phyloP scores from a whole-genome alignment of 92 coral and sea anemone genomes.

The Epizoanthus illoricatus region DNA sequence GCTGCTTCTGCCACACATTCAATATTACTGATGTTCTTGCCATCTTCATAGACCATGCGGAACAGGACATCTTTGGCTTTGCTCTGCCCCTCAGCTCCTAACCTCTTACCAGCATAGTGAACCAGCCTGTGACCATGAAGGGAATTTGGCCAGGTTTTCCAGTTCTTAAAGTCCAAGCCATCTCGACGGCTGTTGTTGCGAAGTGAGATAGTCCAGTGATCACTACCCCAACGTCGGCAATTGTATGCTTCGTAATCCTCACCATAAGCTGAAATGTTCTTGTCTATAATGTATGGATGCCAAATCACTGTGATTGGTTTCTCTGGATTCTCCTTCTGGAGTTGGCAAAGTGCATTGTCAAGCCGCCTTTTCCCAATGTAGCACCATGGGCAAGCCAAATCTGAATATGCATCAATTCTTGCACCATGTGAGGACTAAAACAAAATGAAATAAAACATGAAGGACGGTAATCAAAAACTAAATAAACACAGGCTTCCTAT shows the following conservation, averaged over 20 bases:
- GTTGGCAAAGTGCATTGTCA: slow-evolving; percentile 66
- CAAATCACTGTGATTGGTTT: slow-evolving; percentile 52
- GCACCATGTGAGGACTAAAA: slow-evolving; percentile 17
- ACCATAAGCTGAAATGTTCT: slow-evolving; percentile 62
- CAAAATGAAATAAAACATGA: background rate
- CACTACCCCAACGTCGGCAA: slow-evolving; percentile 72
- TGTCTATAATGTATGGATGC: slow-evolving; percentile 86
- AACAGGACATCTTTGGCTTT: slow-evolving; percentile 72
- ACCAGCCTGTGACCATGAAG: slow-evolving; percentile 74
- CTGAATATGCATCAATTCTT: slow-evolving; percentile 69
- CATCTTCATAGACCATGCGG: slow-evolving; percentile 82
- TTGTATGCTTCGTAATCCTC: slow-evolving; percentile 61
- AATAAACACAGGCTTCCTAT: background rate
- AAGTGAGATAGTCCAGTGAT: slow-evolving; percentile 75
- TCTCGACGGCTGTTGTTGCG: slow-evolving; percentile 63
- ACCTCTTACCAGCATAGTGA: slow-evolving; percentile 65
- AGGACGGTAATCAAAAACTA: background rate
- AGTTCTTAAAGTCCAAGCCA: slow-evolving; percentile 76
- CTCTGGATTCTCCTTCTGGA: slow-evolving; percentile 23
- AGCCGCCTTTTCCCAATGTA: slow-evolving; percentile 77
- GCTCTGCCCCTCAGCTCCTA: slow-evolving; percentile 69
- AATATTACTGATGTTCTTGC: slow-evolving; percentile 68
- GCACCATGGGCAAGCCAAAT: slow-evolving; percentile 87
- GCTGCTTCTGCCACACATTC: slow-evolving; percentile 67
- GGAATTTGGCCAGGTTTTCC: slow-evolving; percentile 83